Evolutionary conservation across 2,888 invertebrate species (phyloP).

Genomic region (Toxonevra muliebris): DNA sequence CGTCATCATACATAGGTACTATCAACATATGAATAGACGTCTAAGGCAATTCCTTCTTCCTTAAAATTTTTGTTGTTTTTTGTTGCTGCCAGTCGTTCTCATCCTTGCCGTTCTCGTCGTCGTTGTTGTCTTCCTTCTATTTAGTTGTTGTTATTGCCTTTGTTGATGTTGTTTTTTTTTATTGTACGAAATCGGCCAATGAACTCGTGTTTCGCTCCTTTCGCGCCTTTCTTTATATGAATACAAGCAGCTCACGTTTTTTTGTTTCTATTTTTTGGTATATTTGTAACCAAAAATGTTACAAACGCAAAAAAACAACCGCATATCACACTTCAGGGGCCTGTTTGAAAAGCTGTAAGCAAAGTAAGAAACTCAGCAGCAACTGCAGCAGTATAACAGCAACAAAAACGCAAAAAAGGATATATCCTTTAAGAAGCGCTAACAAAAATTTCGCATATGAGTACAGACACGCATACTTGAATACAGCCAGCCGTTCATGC

Average conservation of each 20-base stretch:
- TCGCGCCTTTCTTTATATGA: slow-evolving; percentile 1
- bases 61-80: slow-evolving; percentile 1
- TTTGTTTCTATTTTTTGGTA: neutral
- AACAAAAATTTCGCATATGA: too few species aligned
- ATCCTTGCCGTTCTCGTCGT: neutral
- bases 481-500: neutral
- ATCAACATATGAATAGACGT: slow-evolving; percentile 11
- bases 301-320: neutral
- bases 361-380: too few species aligned
- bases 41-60: slow-evolving; percentile 19
- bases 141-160: neutral
- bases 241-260: too few species aligned
- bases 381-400: too few species aligned
- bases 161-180: slow-evolving; percentile 3
- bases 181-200: slow-evolving; percentile 39
- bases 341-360: neutral
- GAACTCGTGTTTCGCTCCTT: slow-evolving; percentile 26
- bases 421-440: too few species aligned
- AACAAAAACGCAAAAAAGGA: too few species aligned
- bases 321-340: neutral
- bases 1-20: neutral
- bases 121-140: too few species aligned
- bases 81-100: slow-evolving; percentile 14
- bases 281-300: neutral
- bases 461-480: neutral